Conservation (phyloP, 2,797 vertebrate species). For the Scarus forsteni region DNA sequence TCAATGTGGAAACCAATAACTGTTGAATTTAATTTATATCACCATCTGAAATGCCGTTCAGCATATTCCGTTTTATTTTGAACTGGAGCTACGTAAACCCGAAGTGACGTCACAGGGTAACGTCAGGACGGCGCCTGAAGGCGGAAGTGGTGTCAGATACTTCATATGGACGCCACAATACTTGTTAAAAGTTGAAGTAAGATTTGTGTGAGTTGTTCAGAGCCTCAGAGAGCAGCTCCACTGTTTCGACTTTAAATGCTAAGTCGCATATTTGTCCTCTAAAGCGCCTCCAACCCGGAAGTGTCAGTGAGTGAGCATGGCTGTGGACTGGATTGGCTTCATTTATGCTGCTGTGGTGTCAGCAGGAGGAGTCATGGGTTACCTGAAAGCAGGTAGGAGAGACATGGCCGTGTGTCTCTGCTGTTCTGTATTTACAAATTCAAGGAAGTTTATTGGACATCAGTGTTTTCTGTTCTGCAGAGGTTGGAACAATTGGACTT, state of each 20-base stretch:
- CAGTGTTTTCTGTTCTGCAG: no score
- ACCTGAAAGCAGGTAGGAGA: conserved; percentile 88
- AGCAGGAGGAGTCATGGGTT: conserved; percentile 89
- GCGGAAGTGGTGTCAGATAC: not conserved
- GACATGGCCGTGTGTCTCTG: not conserved
- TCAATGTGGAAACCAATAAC: no score
- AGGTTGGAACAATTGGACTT: no score
- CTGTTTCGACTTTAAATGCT: not conserved
- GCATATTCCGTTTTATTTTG: conserved; percentile 25
- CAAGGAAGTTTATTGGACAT: no score
- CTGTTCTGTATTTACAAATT: no score
- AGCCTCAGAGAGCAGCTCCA: accelerated
- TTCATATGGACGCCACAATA: no score
- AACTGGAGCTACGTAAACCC: not conserved
- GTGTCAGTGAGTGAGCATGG: conserved; percentile 64
- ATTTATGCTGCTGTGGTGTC: conserved; percentile 88
- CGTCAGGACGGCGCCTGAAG: not conserved
- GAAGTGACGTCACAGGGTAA: not conserved
- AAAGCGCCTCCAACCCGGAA: not conserved
- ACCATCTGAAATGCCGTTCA: not conserved
- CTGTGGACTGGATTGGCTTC: conserved; percentile 89
- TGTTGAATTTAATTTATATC: no score
- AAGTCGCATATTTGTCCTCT: not conserved
- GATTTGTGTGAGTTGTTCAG: not conserved
- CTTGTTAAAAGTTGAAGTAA: no score